These are phyloP conservation scores for Hylomyscus alleni DNA, from an alignment of 2,797 vertebrate species.

Conservation along the genomic window DNA sequence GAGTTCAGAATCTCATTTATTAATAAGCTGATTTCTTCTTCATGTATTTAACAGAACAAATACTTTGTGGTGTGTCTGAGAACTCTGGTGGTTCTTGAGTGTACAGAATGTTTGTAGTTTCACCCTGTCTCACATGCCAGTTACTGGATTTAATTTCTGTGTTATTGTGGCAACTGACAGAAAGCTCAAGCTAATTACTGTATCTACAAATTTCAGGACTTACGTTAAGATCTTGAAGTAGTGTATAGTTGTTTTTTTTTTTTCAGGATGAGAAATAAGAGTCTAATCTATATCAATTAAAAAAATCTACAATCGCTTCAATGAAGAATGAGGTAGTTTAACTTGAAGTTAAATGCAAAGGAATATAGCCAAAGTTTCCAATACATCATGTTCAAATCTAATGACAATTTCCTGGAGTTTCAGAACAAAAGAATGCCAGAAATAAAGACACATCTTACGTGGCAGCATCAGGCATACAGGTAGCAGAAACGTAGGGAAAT, in stretches of 20 bases:
- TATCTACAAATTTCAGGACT: not conserved
- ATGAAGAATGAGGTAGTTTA: not conserved
- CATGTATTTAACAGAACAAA: not conserved
- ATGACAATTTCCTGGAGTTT: not conserved
- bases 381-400: not conserved
- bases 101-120: not conserved
- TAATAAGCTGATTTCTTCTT: not conserved
- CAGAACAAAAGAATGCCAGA: not conserved
- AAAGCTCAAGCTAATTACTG: not conserved
- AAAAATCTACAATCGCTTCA: not conserved
- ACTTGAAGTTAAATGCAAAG: not conserved
- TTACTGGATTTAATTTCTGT: no score
- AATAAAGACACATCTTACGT: not conserved
- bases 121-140: not conserved
- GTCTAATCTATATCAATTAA: not conserved
- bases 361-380: not conserved
- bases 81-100: not conserved
- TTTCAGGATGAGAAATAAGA: not conserved
- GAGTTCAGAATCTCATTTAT: not conserved
- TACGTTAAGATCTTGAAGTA: not conserved
- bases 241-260: not conserved
- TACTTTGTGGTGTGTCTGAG: not conserved
- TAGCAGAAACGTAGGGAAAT: not conserved
- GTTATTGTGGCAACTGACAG: not conserved
- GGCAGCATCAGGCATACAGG: not conserved